These are phyloP conservation scores for Dolichoris vasculosae DNA, from an alignment of 1,140 invertebrate genomes.

Conservation along the genomic window DNA sequence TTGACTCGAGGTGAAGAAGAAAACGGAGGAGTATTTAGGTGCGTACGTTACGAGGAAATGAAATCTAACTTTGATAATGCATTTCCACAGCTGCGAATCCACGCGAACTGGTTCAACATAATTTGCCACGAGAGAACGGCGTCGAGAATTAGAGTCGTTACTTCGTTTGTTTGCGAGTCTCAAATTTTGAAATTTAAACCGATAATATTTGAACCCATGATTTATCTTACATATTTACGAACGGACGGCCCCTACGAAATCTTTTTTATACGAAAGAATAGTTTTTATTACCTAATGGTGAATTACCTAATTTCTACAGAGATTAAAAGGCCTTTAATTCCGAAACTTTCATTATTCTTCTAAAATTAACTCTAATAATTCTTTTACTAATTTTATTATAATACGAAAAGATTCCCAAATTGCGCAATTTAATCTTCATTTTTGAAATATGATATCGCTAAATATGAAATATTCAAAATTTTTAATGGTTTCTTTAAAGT, in stretches of 20 bases:
- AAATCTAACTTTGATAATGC: constrained; percentile 49
- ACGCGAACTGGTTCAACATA: background rate
- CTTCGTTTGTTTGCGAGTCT: background rate
- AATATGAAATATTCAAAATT: background rate
- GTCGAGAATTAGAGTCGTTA: background rate
- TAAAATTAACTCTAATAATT: no score
- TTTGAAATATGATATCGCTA: background rate
- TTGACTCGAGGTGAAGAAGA: background rate
- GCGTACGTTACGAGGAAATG: constrained; percentile 18
- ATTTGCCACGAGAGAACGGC: background rate
- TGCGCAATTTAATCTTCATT: background rate
- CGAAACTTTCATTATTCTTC: no score
- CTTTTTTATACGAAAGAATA: no score
- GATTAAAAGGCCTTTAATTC: no score
- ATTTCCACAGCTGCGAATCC: background rate
- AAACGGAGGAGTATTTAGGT: background rate
- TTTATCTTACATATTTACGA: no score
- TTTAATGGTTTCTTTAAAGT: background rate
- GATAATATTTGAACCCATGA: background rate
- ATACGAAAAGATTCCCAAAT: background rate
- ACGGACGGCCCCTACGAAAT: no score
- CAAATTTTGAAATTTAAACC: background rate
- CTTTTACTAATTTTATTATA: no score
- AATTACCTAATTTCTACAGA: no score
- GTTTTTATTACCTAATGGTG: no score